Conservation (phyloP, 2,888 invertebrate species). For the Drosophila falleni region DNA sequence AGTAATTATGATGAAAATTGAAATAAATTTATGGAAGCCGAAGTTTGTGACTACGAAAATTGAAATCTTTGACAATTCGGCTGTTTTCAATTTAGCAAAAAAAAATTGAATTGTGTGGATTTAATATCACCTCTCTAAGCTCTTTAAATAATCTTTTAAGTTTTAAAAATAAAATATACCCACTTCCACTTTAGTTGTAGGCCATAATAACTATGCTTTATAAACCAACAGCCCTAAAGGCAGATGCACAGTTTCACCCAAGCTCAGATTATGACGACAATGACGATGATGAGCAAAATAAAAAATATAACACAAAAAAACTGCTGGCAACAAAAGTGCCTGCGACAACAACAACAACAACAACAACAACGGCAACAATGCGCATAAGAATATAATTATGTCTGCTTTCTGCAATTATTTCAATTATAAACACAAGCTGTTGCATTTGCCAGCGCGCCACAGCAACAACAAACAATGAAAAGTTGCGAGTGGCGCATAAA, state of each 20-base stretch:
- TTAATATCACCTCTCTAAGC: too few relatives aligned
- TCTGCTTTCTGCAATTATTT: constrained; percentile 74
- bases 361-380: constrained; percentile 22
- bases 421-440: constrained; percentile 77
- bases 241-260: constrained; percentile 26
- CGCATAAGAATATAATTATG: constrained; percentile 68
- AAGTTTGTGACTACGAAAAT: background rate
- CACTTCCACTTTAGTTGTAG: constrained; percentile 7
- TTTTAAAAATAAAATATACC: constrained; percentile 2
- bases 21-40: too few relatives aligned
- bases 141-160: background rate
- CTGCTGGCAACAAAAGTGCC: constrained; percentile 1
- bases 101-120: background rate
- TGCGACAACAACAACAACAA: constrained; percentile 16
- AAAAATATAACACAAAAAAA: constrained; percentile 4
- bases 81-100: background rate
- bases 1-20: too few relatives aligned
- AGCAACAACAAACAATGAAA: constrained; percentile 50
- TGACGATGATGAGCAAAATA: constrained; percentile 49
- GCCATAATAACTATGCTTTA: constrained; percentile 32
- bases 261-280: constrained; percentile 42
- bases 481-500: constrained; percentile 59
- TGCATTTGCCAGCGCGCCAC: constrained; percentile 60
- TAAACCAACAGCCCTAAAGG: constrained; percentile 33
- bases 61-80: background rate